Conservation (phyloP, 2,888 invertebrate genomes). For the Caenorhabditis imperialis region DNA sequence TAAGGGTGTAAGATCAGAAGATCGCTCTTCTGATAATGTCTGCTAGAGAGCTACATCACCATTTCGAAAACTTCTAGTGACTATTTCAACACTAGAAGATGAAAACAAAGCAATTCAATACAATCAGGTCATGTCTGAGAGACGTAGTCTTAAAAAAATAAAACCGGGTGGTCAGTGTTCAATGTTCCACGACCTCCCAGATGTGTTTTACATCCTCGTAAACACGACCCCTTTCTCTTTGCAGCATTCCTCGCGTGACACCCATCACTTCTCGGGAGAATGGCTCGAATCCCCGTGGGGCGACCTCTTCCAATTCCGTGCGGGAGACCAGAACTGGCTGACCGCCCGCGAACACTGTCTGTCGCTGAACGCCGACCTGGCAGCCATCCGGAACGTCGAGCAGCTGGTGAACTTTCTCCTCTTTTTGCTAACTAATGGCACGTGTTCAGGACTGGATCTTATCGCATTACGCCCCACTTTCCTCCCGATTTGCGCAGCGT, state of each 20-base stretch:
- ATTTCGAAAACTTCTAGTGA: too few relatives aligned
- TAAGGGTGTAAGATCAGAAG: too few relatives aligned
- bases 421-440: constrained; percentile 5
- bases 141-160: too few relatives aligned
- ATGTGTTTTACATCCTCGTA: not conserved
- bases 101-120: too few relatives aligned
- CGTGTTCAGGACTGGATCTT: constrained; percentile 56
- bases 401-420: constrained; percentile 36
- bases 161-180: too few relatives aligned
- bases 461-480: constrained; percentile 57
- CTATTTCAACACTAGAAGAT: too few relatives aligned
- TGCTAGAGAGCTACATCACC: too few relatives aligned
- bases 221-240: not conserved
- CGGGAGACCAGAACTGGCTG: constrained; percentile 52
- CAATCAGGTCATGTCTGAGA: too few relatives aligned
- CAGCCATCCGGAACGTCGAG: constrained; percentile 38
- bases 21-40: too few relatives aligned
- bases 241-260: constrained; percentile 33
- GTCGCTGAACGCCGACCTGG: constrained; percentile 52
- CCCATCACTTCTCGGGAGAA: constrained; percentile 48
- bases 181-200: not conserved
- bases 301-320: constrained; percentile 53
- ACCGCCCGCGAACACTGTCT: constrained; percentile 57
- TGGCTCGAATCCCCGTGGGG: constrained; percentile 58
- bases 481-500: constrained; percentile 50